Evolutionary conservation across 2,113 vertebrate species (phyloP), one percentile per base, ranked within the genome.

Genomic region (Cephalopterus ornatus): DNA sequence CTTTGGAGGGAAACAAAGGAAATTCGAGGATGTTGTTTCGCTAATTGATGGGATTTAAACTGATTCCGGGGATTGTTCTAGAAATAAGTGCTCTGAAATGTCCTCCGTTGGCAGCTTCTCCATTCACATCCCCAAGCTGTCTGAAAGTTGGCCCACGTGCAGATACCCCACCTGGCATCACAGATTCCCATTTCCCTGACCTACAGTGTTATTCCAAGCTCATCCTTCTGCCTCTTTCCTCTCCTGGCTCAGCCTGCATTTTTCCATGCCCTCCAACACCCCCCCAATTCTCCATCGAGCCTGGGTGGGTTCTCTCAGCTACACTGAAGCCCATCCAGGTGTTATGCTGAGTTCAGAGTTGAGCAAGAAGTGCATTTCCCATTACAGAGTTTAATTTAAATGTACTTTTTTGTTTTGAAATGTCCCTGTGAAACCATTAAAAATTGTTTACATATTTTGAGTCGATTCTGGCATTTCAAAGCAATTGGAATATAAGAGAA

Each of bases 381-480:
- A 6, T 71, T 22, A 11, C 8, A 7, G 50, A 62, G 30, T 55
- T 79, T 44, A 82, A 83, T 72, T 93, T 55, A 75, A 66, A 41
- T 4, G 14, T 23, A 5, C 15, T 46, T 70, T 86, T 86, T 84
- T 84, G 32, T 65, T 81, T 56, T 2, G 1, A 65, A 71, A 71
- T 35, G 50, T 86, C 79, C 55, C 88, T 39, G 32, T 74, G 82
- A 90, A 95, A 80, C 59, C 50, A 59, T 62, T 77, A 88, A 68
- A 89, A 80, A 28, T 26, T 80, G 85, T 97, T 97, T 90, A 88
- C 41, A 20, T 78, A 59, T 87, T 91, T 68, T 53, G 67, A 88
- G 63, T 73, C 17, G 2, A 63, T 95, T 89, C 76, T 89, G 72
- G 46, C 68, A 89, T 96, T 95, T 95, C 82, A 89, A 80, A 81